Base-by-base conservation (phyloP, 2,113 vertebrate genomes). In the Chaetodon trifascialis region DNA sequence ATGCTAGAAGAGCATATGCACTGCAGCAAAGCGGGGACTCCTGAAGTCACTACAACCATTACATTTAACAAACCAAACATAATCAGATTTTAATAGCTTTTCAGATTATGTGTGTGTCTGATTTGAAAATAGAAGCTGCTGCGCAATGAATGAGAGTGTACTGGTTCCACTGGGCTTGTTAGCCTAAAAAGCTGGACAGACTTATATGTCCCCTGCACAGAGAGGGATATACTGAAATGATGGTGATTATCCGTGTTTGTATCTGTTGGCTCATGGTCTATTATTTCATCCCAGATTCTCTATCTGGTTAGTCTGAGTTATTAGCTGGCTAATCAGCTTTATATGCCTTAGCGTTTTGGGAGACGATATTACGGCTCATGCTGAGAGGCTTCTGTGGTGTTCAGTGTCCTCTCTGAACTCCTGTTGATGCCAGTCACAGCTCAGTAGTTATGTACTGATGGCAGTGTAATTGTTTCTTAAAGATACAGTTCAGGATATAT, bases 251-350 rank as follows among this genome's bases (percentile, higher is more conserved):
- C 64, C 75, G 4, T 64, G 62, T 68, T 83, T 87, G 83, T 85
- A 64, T 86, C 59, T 75, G 69, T 81, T 88, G 88, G 88, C 69
- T 75, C 70, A 10, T 21, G 11, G 54, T 62, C 64, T 83, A 68
- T 82, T 85, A 85, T 89, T 87, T 70, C 70, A 85, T 80, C 54
- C 51, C 73, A 81, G 77, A 82, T 69, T 73, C 76, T 73, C 58
- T 76, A 38, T 78, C 72, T 49, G 63, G 58, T 80, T 87, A 85
- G 86, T 87, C 56, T 55, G 73, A 87, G 90, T 86, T 72, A 89
- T 89, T 86, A 81, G 59, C 71, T 51, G 64, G 62, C 69, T 91
- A 88, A 92, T 91, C 78, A 90, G 67, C 64, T 86, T 88, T 87
- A 44, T 65, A 65, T 64, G 76, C 80, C 67, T 36, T 7, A 46